Conservation (phyloP, 2,113 vertebrate genomes). For the Tragulus kanchil region DNA sequence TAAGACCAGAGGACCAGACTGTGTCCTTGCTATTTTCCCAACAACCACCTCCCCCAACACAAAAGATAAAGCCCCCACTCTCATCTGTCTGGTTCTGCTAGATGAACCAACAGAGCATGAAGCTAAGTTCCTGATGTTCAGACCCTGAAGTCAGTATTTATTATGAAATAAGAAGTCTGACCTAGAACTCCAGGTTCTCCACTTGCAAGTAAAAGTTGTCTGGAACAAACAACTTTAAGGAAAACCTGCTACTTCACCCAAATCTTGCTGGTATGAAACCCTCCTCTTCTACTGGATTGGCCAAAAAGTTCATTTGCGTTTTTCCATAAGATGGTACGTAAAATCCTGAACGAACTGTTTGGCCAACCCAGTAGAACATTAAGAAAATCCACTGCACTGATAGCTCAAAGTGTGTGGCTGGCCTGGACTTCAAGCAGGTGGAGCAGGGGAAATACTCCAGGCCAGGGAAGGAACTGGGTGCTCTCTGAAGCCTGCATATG, state of each 20-base stretch:
- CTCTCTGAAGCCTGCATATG: not conserved
- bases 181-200: constrained; percentile 33
- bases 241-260: not conserved
- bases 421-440: not conserved
- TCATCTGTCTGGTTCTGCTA: not conserved
- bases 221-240: not conserved
- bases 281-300: not conserved
- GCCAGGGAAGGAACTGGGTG: not conserved
- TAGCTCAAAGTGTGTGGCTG: not conserved
- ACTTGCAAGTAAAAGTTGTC: not conserved
- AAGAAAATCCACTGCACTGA: not conserved
- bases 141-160: not conserved
- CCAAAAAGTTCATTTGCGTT: not conserved
- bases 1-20: not conserved
- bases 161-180: not conserved
- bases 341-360: not conserved
- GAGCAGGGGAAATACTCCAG: not conserved
- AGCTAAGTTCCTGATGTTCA: not conserved
- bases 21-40: not conserved
- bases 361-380: not conserved
- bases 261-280: not conserved
- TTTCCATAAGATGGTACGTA: not conserved
- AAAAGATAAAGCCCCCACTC: not conserved
- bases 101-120: not conserved
- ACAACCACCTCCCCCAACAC: not conserved